These are phyloP conservation scores for Horisme vitalbata DNA, from an alignment of 2,888 invertebrate genomes.

Conservation along the genomic window DNA sequence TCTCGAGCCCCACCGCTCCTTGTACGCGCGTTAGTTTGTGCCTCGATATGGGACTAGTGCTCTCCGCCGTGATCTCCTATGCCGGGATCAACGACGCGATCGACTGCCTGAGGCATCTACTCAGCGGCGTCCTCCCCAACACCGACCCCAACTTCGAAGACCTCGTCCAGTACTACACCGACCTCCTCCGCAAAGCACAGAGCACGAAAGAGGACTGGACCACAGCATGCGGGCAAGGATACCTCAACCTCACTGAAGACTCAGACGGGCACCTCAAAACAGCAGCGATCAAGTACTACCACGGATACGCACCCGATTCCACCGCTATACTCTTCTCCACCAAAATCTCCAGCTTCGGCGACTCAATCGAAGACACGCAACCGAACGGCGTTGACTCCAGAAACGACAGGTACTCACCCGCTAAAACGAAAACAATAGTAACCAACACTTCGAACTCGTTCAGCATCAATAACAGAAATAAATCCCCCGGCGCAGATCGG, in stretches of 20 bases:
- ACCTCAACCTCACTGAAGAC: constrained; percentile 66
- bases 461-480: constrained; percentile 68
- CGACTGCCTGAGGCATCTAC: constrained; percentile 80
- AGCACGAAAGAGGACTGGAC: constrained; percentile 65
- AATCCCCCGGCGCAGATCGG: constrained; percentile 71
- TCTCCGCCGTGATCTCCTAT: constrained; percentile 89
- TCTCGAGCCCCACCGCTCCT: constrained; percentile 51
- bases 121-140: constrained; percentile 69
- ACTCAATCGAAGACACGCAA: constrained; percentile 65
- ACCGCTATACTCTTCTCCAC: constrained; percentile 77
- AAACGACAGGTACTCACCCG: constrained; percentile 72
- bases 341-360: constrained; percentile 79
- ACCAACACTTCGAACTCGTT: constrained; percentile 69
- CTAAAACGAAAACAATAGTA: constrained; percentile 71
- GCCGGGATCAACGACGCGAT: constrained; percentile 88
- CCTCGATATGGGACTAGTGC: constrained; percentile 86
- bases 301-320: constrained; percentile 58
- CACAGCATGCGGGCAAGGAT: constrained; percentile 69
- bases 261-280: constrained; percentile 63
- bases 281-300: constrained; percentile 72
- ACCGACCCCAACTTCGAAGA: constrained; percentile 67
- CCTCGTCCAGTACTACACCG: constrained; percentile 66
- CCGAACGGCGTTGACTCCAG: constrained; percentile 66
- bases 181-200: constrained; percentile 57
- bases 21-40: constrained; percentile 44